Evolutionary conservation across 2,888 invertebrate genomes (phyloP), one percentile per base, ranked within the genome.

Genomic region (Orthonevra nobilis): DNA sequence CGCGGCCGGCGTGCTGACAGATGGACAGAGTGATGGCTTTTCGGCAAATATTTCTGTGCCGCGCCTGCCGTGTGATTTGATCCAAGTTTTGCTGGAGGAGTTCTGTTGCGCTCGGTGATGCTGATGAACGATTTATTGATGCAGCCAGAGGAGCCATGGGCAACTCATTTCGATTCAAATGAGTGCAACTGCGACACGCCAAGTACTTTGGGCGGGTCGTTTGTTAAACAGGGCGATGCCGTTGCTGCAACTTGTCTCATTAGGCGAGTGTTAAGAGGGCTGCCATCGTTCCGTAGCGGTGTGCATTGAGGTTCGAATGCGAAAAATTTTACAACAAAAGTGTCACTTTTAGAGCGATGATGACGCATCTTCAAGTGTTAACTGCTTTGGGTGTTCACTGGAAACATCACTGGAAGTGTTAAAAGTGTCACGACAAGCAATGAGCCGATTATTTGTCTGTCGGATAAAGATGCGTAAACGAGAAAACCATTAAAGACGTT

Each of bases 121-220:
- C 48, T 61, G 79, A 79, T 79, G 79, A 79, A 30, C 48, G 79
- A 79, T 79, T 79, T 79, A 79, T 79, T 68, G 40, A 20, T 61
- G 40, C 28, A 20, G 15, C 28, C 23, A 15, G 52, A 28, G 38
- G 28, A 19, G 30, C 46, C 60, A 73, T 34, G 23, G 23, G 5
- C 3, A 23, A 23, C 23, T 79, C 60, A 73, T 79, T 73, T 79
- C 61, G 79, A 66, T 61, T 48, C 42, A 61, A 79, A 68, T 73
- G 73, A 79, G 44, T 61, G 79, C 36, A 73, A 60, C 56, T 68
- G 63, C 54, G 36, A 50, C 61, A 61, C 54, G 73, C 54, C 68
- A 73, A 79, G 72, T 72, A 61, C 34, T 14, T 32, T 2, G 12
- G 20, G 6, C 4, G 38, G 63, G 64, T 46, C 52, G 63, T 72